Evolutionary conservation across 2,888 invertebrate species (phyloP), one percentile per base, ranked within the genome.

Genomic region (Caenorhabditis becei): DNA sequence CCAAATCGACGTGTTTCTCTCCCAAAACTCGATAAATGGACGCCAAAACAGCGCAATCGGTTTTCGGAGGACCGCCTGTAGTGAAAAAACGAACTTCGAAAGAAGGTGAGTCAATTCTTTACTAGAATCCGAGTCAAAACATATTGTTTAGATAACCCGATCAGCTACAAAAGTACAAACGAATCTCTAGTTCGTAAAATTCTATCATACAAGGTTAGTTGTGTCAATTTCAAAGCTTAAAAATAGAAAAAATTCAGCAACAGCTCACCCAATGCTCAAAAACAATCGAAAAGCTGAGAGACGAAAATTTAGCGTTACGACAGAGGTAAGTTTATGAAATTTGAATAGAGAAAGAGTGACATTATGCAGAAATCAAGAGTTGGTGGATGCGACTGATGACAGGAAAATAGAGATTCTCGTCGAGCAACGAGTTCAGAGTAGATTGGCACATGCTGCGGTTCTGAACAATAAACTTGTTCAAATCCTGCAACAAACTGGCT

Each of bases 351-450:
- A 11, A 11, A n/a, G 18, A 18, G 4, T 7, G 4, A 14, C 32
- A 24, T 32, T 61, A 61, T 23, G 32, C 32, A 78, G 72, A 62
- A 79, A 79, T 58, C 79, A 79, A 44, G 62, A 67, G 11, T 14
- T 79, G 16, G 44, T 67, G 4, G 58, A 61, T 11, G 65, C 35
- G 8, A 49, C 69, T 3, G 58, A 74, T 3, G 72, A 79, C 1
- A 26, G 53, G 24, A 67, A 54, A 44, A 58, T 79, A 1, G 72
- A 79, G 23, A n/a, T 62, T 4, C 72, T 79, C n/a, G 79, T 79
- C 1, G 61, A 61, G 35, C 67, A 79, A n/a, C 23, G 72, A 58
- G 53, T 79, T 7, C 58, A 66, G 16, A 66, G n/a, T 4, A 49
- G 58, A 1, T 41, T 74, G 11, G n/a, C 74, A 11, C 65, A 74